These are phyloP conservation scores for Scaptomyza montana DNA, from an alignment of 1,140 invertebrate species.

Conservation along the genomic window DNA sequence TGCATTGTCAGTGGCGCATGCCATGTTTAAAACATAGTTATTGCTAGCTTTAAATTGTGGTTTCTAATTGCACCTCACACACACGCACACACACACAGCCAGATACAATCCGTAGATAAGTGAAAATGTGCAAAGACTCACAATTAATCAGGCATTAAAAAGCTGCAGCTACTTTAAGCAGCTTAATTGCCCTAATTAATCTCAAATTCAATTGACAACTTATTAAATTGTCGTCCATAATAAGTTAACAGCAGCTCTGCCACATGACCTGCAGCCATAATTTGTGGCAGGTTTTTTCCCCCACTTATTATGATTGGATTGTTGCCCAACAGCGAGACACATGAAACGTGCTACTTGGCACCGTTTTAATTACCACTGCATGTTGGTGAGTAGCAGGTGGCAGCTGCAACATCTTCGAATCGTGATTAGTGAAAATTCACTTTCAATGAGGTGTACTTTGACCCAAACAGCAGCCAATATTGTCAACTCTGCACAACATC, in stretches of 20 bases:
- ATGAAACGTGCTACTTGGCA: neutral
- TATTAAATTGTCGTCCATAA: slow-evolving; percentile 32
- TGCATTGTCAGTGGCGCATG: slow-evolving; percentile 13
- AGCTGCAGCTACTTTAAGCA: neutral
- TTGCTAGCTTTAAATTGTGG: slow-evolving; percentile 1
- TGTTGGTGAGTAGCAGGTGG: slow-evolving; percentile 17
- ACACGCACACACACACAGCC: neutral
- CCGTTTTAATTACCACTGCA: slow-evolving; percentile 1
- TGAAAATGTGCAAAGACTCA: slow-evolving; percentile 39
- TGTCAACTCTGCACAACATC: slow-evolving; percentile 39
- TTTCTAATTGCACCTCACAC: slow-evolving; percentile 1
- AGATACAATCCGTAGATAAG: neutral
- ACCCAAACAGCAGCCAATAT: slow-evolving; percentile 60
- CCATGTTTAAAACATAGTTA: slow-evolving; percentile 18
- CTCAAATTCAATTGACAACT: slow-evolving; percentile 19
- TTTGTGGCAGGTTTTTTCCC: neutral
- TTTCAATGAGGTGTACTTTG: slow-evolving; percentile 70
- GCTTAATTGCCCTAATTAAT: slow-evolving; percentile 8
- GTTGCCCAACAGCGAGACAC: no score
- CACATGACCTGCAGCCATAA: neutral
- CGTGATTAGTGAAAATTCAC: slow-evolving; percentile 62
- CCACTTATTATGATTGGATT: neutral
- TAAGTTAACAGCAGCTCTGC: slow-evolving; percentile 1
- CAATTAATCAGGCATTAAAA: slow-evolving; percentile 27
- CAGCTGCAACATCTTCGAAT: slow-evolving; percentile 35